Evolutionary conservation across 1,140 invertebrate genomes (phyloP).

Genomic region (Brachionus paranguensis): DNA sequence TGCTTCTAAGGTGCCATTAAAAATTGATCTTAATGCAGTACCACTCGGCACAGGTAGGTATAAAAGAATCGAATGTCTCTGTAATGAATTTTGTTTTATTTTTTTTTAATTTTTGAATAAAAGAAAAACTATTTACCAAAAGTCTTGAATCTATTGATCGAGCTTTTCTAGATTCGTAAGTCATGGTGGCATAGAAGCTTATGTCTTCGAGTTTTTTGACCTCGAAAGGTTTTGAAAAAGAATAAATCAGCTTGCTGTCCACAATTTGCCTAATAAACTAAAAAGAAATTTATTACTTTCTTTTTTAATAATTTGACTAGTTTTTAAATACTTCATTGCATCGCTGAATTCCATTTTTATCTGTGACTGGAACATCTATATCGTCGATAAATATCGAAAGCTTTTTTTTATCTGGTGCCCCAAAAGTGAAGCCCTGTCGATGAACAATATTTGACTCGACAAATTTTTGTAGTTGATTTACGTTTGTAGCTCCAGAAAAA

Average conservation of each 20-base stretch:
- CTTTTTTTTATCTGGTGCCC: slow-evolving; percentile 53
- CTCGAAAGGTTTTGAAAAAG: slow-evolving; percentile 53
- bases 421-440: slow-evolving; percentile 56
- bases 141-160: slow-evolving; percentile 48
- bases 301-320: too few species aligned
- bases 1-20: slow-evolving; percentile 44
- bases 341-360: slow-evolving; percentile 17
- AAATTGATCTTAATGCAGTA: slow-evolving; percentile 47
- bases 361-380: slow-evolving; percentile 47
- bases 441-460: slow-evolving; percentile 54
- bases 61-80: slow-evolving; percentile 55
- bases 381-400: slow-evolving; percentile 55
- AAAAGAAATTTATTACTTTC: slow-evolving; percentile 21
- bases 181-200: slow-evolving; percentile 4
- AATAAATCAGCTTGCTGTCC: slow-evolving; percentile 51
- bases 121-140: slow-evolving; percentile 44
- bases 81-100: not conserved
- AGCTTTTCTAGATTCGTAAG: slow-evolving; percentile 42
- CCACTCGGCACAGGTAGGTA: slow-evolving; percentile 48
- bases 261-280: slow-evolving; percentile 52
- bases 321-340: slow-evolving; percentile 18
- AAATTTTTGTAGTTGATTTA: slow-evolving; percentile 52
- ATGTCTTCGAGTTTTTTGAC: slow-evolving; percentile 48
- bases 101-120: slow-evolving; percentile 10
- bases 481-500: slow-evolving; percentile 50